phyloP scores from a whole-genome alignment of 2,113 vertebrate genomes.

The Aythya baeri region DNA sequence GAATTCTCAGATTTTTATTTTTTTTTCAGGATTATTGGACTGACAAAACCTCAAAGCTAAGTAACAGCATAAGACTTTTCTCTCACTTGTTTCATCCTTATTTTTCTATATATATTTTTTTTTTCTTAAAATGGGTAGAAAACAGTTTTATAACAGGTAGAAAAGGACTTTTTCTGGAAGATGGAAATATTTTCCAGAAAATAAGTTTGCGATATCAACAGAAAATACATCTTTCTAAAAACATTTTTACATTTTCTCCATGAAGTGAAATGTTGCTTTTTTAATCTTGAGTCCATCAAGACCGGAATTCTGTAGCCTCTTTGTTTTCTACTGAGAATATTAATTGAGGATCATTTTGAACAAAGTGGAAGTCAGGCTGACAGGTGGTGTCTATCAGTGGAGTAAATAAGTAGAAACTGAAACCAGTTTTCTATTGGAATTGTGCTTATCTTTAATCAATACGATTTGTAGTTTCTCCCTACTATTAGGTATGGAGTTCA shows the following conservation, averaged over 20 bases:
- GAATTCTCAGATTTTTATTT: background rate
- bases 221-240: background rate
- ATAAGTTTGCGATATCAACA: background rate
- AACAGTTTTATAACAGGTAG: rapidly evolving
- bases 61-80: background rate
- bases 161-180: background rate
- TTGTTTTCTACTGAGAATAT: background rate
- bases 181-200: background rate
- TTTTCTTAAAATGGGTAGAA: background rate
- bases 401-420: background rate
- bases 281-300: background rate
- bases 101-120: background rate
- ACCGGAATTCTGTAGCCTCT: background rate
- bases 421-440: background rate
- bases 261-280: background rate
- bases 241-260: background rate
- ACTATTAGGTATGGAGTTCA: background rate
- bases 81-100: background rate
- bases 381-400: background rate
- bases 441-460: background rate
- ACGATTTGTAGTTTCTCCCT: background rate
- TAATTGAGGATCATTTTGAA: background rate
- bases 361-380: background rate
- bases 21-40: background rate
- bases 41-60: background rate